These are phyloP conservation scores for Halocynthia aurantium DNA, from an alignment of 23 tunicate species.

Conservation along the genomic window DNA sequence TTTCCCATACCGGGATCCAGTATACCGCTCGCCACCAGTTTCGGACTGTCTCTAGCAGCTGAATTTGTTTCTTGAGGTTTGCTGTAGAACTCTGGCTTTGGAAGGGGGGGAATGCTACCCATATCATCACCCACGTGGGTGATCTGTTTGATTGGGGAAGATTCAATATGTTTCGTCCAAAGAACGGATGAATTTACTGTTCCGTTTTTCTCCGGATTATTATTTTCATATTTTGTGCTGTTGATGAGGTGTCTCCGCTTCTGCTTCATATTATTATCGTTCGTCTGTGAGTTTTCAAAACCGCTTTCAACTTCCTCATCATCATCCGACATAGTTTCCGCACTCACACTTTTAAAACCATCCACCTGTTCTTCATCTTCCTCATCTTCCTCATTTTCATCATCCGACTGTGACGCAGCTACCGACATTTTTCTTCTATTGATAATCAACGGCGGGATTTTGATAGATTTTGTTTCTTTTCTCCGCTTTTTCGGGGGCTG, in stretches of 20 bases:
- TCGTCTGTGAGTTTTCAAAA: too few species aligned
- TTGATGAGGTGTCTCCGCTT: neutral
- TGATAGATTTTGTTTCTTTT: neutral
- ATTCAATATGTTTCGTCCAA: neutral
- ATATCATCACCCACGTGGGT: neutral
- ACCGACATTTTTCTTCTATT: neutral
- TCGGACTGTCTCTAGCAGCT: neutral
- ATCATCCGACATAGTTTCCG: too few species aligned
- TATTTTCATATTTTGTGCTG: neutral
- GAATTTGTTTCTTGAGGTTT: neutral
- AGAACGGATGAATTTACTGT: neutral
- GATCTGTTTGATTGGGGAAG: neutral
- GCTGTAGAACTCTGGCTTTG: neutral
- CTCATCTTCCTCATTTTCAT: neutral
- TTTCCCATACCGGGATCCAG: neutral
- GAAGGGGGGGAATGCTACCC: neutral
- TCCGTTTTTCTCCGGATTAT: neutral
- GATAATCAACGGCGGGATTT: slow-evolving; percentile 1
- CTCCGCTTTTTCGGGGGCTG: neutral
- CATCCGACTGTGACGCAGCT: neutral
- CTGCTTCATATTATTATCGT: too few species aligned
- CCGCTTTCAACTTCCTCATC: too few species aligned
- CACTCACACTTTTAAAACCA: too few species aligned
- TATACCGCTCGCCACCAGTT: neutral
- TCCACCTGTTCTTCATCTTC: neutral